Evolutionary conservation across 1,140 invertebrate genomes (phyloP).

Genomic region (Piezodorus guildinii): DNA sequence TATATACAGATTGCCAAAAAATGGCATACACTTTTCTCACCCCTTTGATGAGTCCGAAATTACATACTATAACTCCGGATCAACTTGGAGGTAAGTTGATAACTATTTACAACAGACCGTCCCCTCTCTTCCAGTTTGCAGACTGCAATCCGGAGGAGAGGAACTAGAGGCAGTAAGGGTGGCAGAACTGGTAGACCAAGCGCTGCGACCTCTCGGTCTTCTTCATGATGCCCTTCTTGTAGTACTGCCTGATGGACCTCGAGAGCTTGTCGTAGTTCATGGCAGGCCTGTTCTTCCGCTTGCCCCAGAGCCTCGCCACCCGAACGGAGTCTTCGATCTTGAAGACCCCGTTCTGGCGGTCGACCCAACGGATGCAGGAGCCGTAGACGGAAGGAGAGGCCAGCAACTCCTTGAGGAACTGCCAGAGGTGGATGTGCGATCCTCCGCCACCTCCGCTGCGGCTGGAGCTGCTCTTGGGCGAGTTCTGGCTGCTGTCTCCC

Average conservation of each 20-base stretch:
- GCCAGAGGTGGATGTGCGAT: slow-evolving; percentile 96
- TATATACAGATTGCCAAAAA: slow-evolving; percentile 26
- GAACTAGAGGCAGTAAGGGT: slow-evolving; percentile 74
- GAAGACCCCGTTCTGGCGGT: slow-evolving; percentile 88
- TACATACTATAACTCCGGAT: slow-evolving; percentile 13
- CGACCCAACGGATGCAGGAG: slow-evolving; percentile 92
- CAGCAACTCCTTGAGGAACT: slow-evolving; percentile 94
- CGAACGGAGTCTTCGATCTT: slow-evolving; percentile 98
- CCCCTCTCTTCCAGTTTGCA: not conserved
- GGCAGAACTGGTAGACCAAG: slow-evolving; percentile 97
- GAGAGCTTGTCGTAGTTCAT: slow-evolving; percentile 99
- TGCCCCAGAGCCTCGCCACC: slow-evolving; percentile 91
- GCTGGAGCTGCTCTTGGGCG: slow-evolving; percentile 21
- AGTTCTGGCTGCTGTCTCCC: slow-evolving; percentile 21
- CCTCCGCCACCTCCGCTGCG: slow-evolving; percentile 37
- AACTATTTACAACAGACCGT: slow-evolving; percentile 3
- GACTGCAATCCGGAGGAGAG: not conserved
- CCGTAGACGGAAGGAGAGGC: slow-evolving; percentile 74
- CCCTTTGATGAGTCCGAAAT: slow-evolving; percentile 3
- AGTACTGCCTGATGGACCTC: slow-evolving; percentile 95
- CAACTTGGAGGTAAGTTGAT: not conserved
- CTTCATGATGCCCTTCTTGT: slow-evolving; percentile 99
- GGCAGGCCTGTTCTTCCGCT: slow-evolving; percentile 91
- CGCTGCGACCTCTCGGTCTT: slow-evolving; percentile 96
- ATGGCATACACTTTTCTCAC: slow-evolving; percentile 27